phyloP scores from a whole-genome alignment of 1,140 invertebrate genomes.

The Drosophila navojoa region DNA sequence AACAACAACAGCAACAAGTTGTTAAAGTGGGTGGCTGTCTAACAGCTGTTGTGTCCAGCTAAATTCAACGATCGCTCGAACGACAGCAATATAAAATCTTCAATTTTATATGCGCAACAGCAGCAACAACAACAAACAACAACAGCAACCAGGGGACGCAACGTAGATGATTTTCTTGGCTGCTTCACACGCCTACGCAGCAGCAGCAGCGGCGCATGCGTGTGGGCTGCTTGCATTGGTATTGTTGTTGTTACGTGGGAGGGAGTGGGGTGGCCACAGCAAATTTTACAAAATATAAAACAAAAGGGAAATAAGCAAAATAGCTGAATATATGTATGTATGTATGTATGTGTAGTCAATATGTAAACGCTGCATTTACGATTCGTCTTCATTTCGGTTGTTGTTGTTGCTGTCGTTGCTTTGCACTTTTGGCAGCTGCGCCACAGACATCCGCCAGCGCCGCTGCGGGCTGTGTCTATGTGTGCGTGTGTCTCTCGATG shows the following conservation, averaged over 20 bases:
- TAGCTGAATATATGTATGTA: not conserved
- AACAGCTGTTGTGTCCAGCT: slow-evolving; percentile 51
- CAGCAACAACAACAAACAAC: slow-evolving; percentile 47
- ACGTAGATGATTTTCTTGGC: slow-evolving; percentile 51
- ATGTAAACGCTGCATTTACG: slow-evolving; percentile 18
- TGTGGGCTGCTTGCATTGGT: slow-evolving; percentile 61
- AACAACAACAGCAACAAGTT: slow-evolving; percentile 41
- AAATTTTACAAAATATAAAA: slow-evolving; percentile 30
- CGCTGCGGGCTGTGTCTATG: slow-evolving; percentile 23
- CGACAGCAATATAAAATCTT: slow-evolving; percentile 68
- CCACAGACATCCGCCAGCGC: slow-evolving; percentile 31
- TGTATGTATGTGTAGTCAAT: not conserved
- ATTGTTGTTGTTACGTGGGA: slow-evolving; percentile 46
- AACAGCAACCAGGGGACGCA: slow-evolving; percentile 22
- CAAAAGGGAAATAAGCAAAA: slow-evolving; percentile 4
- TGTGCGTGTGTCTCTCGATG: not conserved
- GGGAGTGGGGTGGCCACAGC: not conserved
- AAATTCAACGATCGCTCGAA: slow-evolving; percentile 28
- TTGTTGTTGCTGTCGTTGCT: slow-evolving; percentile 3
- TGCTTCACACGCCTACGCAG: slow-evolving; percentile 65
- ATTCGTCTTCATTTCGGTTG: not conserved
- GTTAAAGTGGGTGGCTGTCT: slow-evolving; percentile 71
- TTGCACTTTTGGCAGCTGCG: slow-evolving; percentile 53
- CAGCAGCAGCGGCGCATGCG: slow-evolving; percentile 34
- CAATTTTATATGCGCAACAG: slow-evolving; percentile 66